Percentiles rank a stretch among this genome's conserved stretches.
Evolutionary conservation across 2,888 invertebrate species (phyloP).

Genomic region (Cenopis cana): DNA sequence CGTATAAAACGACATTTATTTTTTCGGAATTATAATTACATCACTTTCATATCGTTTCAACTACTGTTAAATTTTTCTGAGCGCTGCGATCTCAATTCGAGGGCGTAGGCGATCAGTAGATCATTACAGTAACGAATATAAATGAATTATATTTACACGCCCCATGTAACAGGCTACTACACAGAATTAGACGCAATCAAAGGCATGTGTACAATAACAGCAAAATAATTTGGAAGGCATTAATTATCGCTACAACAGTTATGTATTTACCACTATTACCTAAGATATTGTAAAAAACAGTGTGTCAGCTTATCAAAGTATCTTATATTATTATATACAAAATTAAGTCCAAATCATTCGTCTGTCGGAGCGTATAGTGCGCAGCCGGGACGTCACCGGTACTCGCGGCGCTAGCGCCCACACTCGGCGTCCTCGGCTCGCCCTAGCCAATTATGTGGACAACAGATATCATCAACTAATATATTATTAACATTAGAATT

Average conservation of each 20-base stretch:
- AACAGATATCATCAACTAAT: slow-evolving; percentile 55
- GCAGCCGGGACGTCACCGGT: slow-evolving; percentile 7
- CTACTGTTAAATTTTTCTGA: slow-evolving; percentile 3
- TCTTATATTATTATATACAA: slow-evolving; percentile 81
- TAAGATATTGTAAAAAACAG: slow-evolving; percentile 84
- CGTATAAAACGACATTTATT: neutral
- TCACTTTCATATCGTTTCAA: slow-evolving; percentile 47
- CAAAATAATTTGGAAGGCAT: slow-evolving; percentile 75
- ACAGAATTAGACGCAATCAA: slow-evolving; percentile 59
- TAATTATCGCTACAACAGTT: slow-evolving; percentile 78
- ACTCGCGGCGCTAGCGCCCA: neutral
- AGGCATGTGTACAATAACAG: slow-evolving; percentile 64
- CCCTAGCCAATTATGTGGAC: slow-evolving; percentile 48
- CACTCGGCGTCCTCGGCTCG: neutral
- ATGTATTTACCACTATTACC: slow-evolving; percentile 76
- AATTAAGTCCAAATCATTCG: slow-evolving; percentile 81
- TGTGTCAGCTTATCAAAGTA: slow-evolving; percentile 77
- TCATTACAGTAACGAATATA: slow-evolving; percentile 55
- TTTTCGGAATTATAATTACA: slow-evolving; percentile 9
- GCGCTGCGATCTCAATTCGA: slow-evolving; percentile 39
- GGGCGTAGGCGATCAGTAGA: slow-evolving; percentile 53
- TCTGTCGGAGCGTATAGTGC: slow-evolving; percentile 61
- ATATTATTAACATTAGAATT: slow-evolving; percentile 68
- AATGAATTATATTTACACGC: slow-evolving; percentile 52
- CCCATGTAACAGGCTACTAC: slow-evolving; percentile 65